Percentiles rank a stretch among this genome's conserved stretches.
These are phyloP conservation scores for Cyprinus carpio DNA, from an alignment of 2,113 vertebrate genomes.

Conservation along the genomic window DNA sequence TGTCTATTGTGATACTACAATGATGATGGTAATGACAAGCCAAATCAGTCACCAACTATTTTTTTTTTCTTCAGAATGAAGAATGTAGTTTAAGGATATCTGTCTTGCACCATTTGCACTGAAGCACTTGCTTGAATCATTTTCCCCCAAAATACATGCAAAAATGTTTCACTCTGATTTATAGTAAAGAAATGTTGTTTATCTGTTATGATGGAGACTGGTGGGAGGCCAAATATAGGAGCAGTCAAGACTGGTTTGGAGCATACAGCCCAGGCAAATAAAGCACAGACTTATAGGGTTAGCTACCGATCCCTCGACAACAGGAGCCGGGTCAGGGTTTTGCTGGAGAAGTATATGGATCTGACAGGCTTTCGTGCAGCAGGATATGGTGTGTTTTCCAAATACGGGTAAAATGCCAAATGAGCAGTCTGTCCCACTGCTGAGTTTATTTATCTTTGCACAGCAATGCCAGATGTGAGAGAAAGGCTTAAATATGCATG, in stretches of 20 bases:
- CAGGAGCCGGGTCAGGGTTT: neutral
- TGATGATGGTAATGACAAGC: neutral
- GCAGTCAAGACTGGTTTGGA: neutral
- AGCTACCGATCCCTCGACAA: conserved; percentile 15
- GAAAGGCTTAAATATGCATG: neutral
- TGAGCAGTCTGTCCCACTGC: conserved; percentile 21
- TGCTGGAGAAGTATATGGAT: conserved; percentile 6
- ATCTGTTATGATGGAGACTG: conserved; percentile 24
- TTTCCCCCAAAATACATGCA: neutral
- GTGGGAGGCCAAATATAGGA: neutral
- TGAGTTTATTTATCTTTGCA: conserved; percentile 30
- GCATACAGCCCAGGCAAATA: conserved; percentile 14
- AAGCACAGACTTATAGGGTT: conserved; percentile 15
- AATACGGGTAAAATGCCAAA: conserved; percentile 9
- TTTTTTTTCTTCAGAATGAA: neutral
- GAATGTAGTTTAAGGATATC: neutral
- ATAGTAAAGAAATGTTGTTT: conserved; percentile 23
- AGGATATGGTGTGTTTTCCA: conserved; percentile 11
- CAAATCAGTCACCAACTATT: neutral
- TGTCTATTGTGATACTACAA: neutral
- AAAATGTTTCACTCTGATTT: neutral
- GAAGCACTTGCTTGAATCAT: neutral
- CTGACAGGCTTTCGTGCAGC: conserved; percentile 7
- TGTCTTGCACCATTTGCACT: neutral
- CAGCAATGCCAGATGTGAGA: conserved; percentile 20